A percentile compares a stretch with the other conserved stretches of the same genome.
Evolutionary conservation across 2,888 invertebrate species (phyloP).

Genomic region (Xylocampa areola): DNA sequence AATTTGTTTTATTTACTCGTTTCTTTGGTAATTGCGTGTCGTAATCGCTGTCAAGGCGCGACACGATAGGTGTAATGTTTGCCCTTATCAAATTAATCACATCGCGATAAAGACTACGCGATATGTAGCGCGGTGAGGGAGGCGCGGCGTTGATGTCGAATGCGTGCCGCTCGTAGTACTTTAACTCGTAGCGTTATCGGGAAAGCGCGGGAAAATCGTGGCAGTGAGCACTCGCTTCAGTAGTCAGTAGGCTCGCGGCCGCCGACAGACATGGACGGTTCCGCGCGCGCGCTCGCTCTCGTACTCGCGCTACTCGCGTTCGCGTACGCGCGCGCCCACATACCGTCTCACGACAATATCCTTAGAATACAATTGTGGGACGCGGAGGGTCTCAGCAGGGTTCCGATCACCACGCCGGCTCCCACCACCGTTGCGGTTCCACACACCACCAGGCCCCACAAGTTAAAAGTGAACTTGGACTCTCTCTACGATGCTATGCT

Average conservation of each 20-base stretch:
- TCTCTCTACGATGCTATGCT: constrained; percentile 83
- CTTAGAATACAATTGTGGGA: constrained; percentile 87
- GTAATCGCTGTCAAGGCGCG: constrained; percentile 55
- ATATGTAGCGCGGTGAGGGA: constrained; percentile 51
- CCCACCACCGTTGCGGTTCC: constrained; percentile 55
- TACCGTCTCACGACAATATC: constrained; percentile 85
- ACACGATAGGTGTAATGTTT: constrained; percentile 59
- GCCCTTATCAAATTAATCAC: constrained; percentile 76
- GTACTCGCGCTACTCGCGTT: constrained; percentile 79
- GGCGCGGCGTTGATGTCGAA: constrained; percentile 76
- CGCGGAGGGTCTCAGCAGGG: constrained; percentile 83
- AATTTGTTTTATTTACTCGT: constrained; percentile 72
- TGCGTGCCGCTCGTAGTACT: constrained; percentile 64
- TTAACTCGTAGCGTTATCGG: constrained; percentile 79
- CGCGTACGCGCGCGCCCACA: constrained; percentile 81
- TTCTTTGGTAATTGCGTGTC: constrained; percentile 56
- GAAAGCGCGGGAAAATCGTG: constrained; percentile 87
- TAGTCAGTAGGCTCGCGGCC: constrained; percentile 87
- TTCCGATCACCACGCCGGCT: constrained; percentile 70
- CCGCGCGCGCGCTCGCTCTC: constrained; percentile 75
- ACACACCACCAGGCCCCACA: constrained; percentile 67
- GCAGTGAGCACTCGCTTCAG: constrained; percentile 72
- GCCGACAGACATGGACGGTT: constrained; percentile 82
- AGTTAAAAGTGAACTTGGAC: constrained; percentile 81
- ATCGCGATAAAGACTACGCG: constrained; percentile 72